Conservation (phyloP, 2,888 invertebrate genomes). For the Stictocephala bisonia region DNA sequence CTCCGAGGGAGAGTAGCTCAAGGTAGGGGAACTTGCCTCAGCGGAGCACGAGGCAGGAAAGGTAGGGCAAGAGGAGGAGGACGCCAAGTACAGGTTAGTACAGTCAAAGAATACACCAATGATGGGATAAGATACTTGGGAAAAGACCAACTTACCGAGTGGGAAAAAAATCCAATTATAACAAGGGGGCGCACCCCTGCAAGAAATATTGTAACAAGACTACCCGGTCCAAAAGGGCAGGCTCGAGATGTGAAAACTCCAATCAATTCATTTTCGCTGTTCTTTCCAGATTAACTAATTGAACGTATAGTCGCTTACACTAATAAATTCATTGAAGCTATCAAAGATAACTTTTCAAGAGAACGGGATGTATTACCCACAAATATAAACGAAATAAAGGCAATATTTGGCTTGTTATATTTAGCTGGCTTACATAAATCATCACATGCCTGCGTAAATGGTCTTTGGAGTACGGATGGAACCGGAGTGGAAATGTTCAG, state of each 20-base stretch:
- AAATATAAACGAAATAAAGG: conserved; percentile 12
- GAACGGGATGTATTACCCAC: conserved; percentile 19
- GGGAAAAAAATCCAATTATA: not conserved
- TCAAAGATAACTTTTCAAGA: conserved; percentile 6
- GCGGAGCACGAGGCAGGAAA: not conserved
- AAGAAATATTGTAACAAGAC: conserved; percentile 19
- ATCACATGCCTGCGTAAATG: not conserved
- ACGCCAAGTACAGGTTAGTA: not conserved
- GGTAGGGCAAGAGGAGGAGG: not conserved
- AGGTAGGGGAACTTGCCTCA: conserved; percentile 6
- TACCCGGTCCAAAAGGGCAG: not conserved
- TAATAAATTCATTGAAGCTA: conserved; percentile 6
- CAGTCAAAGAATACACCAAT: not conserved
- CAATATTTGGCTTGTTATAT: conserved; percentile 18
- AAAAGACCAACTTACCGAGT: not conserved
- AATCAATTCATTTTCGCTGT: conserved; percentile 12
- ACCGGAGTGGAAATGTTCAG: conserved; percentile 13
- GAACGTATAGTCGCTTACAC: not conserved
- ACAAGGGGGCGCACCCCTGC: not conserved
- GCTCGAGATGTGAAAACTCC: conserved; percentile 5
- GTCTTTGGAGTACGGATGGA: conserved; percentile 26
- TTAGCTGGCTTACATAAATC: conserved; percentile 28
- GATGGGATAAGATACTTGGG: not conserved
- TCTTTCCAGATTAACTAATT: conserved; percentile 7
- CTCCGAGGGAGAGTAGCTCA: no score